Base-by-base conservation (phyloP, 2,888 invertebrate species). In the Bugula neritina region DNA sequence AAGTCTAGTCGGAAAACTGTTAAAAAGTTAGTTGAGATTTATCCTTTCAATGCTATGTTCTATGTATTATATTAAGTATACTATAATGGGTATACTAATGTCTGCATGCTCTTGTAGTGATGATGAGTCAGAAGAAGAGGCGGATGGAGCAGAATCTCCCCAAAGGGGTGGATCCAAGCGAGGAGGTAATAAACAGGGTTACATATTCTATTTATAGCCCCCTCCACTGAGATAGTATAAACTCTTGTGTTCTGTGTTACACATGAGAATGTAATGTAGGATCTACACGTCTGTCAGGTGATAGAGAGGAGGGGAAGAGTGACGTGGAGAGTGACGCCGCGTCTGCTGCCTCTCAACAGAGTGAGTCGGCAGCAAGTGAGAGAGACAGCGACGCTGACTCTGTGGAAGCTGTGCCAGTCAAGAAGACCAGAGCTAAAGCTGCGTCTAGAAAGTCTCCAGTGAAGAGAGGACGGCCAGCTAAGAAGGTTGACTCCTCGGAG, bases 71-170 rank as follows among this genome's bases (percentile, higher is more conserved):
- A n/a, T n/a, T n/a, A n/a, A n/a, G n/a, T n/a, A n/a, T n/a, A n/a
- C n/a, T n/a, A n/a, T n/a, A n/a, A n/a, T n/a, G n/a, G n/a, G n/a
- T n/a, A n/a, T n/a, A n/a, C n/a, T n/a, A n/a, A n/a, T n/a, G n/a
- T n/a, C n/a, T n/a, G n/a, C n/a, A n/a, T n/a, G n/a, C n/a, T n/a
- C n/a, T n/a, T n/a, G 57, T 57, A 57, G 57, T 57, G 57, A 57
- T 57, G 23, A 25, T 25, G 57, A 57, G 25, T 57, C 57, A 25
- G 57, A 57, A n/a, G 57, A 57, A 17, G 25, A 57, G 10, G 57
- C 10, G n/a, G n/a, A n/a, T n/a, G n/a, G n/a, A n/a, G n/a, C n/a
- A n/a, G n/a, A n/a, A n/a, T n/a, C n/a, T n/a, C n/a, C n/a, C n/a
- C n/a, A n/a, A n/a, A n/a, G n/a, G n/a, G n/a, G n/a, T n/a, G n/a